These are phyloP conservation scores for Sinella curviseta DNA, from an alignment of 1,140 invertebrate species.

Conservation along the genomic window DNA sequence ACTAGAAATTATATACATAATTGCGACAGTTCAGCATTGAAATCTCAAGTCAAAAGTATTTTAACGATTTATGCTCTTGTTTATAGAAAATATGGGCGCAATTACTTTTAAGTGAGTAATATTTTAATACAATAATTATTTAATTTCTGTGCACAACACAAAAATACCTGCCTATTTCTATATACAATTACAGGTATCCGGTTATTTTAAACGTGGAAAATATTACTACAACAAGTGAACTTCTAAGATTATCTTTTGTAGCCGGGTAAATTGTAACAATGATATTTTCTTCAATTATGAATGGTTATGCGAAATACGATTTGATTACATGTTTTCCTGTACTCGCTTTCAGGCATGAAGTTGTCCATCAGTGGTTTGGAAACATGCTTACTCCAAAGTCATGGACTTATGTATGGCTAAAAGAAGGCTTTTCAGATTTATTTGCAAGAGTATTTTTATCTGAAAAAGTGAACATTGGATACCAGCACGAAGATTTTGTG, in stretches of 20 bases:
- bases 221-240: not conserved
- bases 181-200: not conserved
- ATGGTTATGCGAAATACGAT: too few relatives aligned
- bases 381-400: slow-evolving; percentile 7
- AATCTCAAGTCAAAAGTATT: not conserved
- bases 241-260: not conserved
- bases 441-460: not conserved
- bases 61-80: not conserved
- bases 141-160: not conserved
- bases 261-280: not conserved
- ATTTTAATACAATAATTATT: not conserved
- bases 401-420: slow-evolving; percentile 20
- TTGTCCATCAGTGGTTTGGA: slow-evolving; percentile 11
- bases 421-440: slow-evolving; percentile 12
- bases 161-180: not conserved
- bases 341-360: not conserved
- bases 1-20: too few relatives aligned
- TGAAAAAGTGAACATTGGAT: not conserved
- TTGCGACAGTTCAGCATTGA: too few relatives aligned
- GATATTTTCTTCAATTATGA: too few relatives aligned
- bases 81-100: slow-evolving; percentile 3
- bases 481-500: slow-evolving; percentile 2
- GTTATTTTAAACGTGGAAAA: slow-evolving; percentile 3
- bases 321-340: too few relatives aligned
- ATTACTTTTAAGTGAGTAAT: slow-evolving; percentile 19